Evolutionary conservation across 2,888 invertebrate genomes (phyloP).

Genomic region (Trichogramma evanescens): DNA sequence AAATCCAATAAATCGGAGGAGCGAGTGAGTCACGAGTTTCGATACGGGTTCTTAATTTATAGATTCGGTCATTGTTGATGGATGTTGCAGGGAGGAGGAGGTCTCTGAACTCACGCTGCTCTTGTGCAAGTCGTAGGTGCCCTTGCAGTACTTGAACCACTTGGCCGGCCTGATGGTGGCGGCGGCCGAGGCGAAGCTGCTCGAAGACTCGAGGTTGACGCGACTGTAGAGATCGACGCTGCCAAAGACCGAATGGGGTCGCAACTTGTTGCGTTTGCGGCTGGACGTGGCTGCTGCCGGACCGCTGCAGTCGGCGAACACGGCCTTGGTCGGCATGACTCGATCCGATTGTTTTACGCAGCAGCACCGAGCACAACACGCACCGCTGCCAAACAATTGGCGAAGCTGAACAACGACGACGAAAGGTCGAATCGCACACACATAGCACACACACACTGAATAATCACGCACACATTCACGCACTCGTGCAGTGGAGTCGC

Average conservation of each 20-base stretch:
- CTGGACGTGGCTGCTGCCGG: not conserved
- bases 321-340: not conserved
- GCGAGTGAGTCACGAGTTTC: not conserved
- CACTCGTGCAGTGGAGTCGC: not conserved
- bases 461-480: not conserved
- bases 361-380: conserved; percentile 14
- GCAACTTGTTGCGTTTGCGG: not conserved
- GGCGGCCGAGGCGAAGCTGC: not conserved
- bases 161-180: conserved; percentile 27
- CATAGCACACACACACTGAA: not conserved
- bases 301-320: not conserved
- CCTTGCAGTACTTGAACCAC: conserved; percentile 43
- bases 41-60: too few species aligned
- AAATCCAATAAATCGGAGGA: not conserved
- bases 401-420: too few species aligned
- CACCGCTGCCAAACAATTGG: too few species aligned
- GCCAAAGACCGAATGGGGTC: conserved; percentile 9
- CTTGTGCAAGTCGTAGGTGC: conserved; percentile 42
- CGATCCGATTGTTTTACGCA: conserved; percentile 4
- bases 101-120: conserved; percentile 39
- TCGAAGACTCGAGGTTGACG: not conserved
- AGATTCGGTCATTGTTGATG: not conserved
- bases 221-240: conserved; percentile 1
- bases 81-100: conserved; percentile 1
- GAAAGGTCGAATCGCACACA: too few species aligned